Evolutionary conservation across 2,113 vertebrate species (phyloP), one percentile per base, ranked within the genome.

Genomic region (Megaceryle maxima): DNA sequence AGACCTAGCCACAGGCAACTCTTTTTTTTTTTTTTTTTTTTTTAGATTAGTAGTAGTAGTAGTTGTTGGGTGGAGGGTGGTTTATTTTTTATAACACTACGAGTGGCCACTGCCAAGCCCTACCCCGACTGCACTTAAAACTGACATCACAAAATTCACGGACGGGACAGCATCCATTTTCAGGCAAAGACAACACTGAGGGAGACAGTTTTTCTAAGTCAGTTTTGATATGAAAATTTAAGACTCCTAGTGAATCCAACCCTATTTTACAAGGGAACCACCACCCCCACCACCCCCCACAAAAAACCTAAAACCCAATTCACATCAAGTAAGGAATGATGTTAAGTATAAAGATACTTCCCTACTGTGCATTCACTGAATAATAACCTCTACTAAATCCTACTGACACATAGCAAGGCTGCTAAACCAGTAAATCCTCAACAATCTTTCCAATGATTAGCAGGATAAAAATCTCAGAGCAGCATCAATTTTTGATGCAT

Each of bases 371-470:
- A 83, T 43, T 73, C 9, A 19, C 25, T 24, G 37, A 85, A 89
- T 66, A 75, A 83, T 81, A 93, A 88, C 64, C 59, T 88, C 28
- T 80, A 4, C 25, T 92, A 66, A 85, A 70, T 63, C 78, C 55
- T 59, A 63, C 35, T 14, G 46, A 80, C 20, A 51, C 9, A n/a
- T 0, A 85, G 70, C 33, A 80, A 87, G 25, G 53, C 31, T 80
- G 44, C n/a, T 90, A 41, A 77, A 68, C 37, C 19, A 83, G 63
- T 64, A 93, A 94, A 94, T 92, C 87, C 72, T 73, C 46, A 70
- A 26, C 82, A 95, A 88, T 90, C 74, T 83, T 83, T 63, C 31
- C 87, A 77, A 63, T 92, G 50, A 97, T 96, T 57, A 95, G 33
- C 28, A 77, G 55, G 90, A 90, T 90, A 88, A 93, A 95, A 96